These are phyloP conservation scores for Melanaphis sacchari DNA, from an alignment of 1,140 invertebrate genomes.

Conservation along the genomic window DNA sequence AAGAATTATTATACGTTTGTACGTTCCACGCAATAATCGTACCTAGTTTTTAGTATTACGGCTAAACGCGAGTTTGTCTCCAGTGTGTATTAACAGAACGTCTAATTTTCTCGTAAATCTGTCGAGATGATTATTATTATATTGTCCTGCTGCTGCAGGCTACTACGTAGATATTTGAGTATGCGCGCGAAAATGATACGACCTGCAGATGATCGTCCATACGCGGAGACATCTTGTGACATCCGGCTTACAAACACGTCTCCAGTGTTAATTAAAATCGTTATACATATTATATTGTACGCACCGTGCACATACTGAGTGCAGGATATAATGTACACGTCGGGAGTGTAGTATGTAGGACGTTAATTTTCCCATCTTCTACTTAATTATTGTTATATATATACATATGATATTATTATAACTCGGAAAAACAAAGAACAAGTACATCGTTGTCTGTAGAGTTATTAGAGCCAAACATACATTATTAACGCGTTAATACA, in stretches of 20 bases:
- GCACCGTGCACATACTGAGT: slow-evolving; percentile 28
- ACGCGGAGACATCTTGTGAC: slow-evolving; percentile 19
- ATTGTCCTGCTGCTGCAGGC: neutral
- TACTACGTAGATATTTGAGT: neutral
- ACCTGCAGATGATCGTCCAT: neutral
- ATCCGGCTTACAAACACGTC: slow-evolving; percentile 6
- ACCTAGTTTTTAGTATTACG: neutral
- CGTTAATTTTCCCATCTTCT: slow-evolving; percentile 38
- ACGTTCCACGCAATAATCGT: neutral
- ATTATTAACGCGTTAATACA: slow-evolving; percentile 1
- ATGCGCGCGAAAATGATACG: neutral
- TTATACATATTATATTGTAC: neutral
- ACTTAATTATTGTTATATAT: slow-evolving; percentile 15
- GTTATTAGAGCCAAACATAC: slow-evolving; percentile 42
- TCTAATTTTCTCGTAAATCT: neutral
- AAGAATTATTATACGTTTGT: too few species aligned
- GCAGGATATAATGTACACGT: neutral
- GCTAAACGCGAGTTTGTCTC: neutral
- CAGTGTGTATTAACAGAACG: neutral
- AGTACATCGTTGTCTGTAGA: slow-evolving; percentile 1
- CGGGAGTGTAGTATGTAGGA: slow-evolving; percentile 38
- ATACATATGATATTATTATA: neutral
- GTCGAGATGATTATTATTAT: neutral
- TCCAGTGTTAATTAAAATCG: slow-evolving; percentile 38
- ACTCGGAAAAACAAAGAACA: slow-evolving; percentile 28